Percentiles rank a stretch among this genome's conserved stretches.
These are phyloP conservation scores for Odontocolon sp. DNA, from an alignment of 2,888 invertebrate species.

Conservation along the genomic window DNA sequence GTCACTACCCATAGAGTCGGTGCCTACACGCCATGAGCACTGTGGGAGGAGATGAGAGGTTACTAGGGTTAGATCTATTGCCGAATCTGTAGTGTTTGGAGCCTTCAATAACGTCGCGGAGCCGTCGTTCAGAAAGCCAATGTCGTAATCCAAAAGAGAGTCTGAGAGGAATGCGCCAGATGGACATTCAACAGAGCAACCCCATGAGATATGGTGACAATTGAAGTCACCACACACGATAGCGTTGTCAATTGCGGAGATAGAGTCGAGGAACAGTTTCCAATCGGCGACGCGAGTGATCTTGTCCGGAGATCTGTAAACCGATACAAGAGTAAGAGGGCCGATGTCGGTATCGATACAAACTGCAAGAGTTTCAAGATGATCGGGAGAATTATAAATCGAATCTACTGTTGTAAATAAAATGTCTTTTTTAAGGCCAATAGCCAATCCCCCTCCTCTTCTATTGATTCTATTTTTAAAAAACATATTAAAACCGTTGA, in stretches of 20 bases:
- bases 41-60: too few species aligned
- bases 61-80: too few species aligned
- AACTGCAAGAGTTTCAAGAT: neutral
- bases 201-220: conserved; percentile 8
- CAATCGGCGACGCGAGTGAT: neutral
- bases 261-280: neutral
- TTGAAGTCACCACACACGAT: conserved; percentile 10
- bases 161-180: too few species aligned
- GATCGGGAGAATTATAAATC: neutral
- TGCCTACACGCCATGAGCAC: neutral
- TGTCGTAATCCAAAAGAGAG: neutral
- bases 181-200: too few species aligned
- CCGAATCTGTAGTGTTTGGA: too few species aligned
- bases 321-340: neutral
- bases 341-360: neutral
- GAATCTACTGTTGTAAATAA: neutral
- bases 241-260: neutral
- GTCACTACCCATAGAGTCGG: conserved; percentile 24
- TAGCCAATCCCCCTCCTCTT: neutral
- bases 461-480: neutral
- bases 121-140: too few species aligned
- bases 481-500: neutral
- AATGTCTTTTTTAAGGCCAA: neutral
- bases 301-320: neutral
- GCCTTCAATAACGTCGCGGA: too few species aligned